A percentile compares a stretch with the other conserved stretches of the same genome.
Conservation (phyloP, 2,797 vertebrate genomes). For the Leontopithecus rosalia region DNA sequence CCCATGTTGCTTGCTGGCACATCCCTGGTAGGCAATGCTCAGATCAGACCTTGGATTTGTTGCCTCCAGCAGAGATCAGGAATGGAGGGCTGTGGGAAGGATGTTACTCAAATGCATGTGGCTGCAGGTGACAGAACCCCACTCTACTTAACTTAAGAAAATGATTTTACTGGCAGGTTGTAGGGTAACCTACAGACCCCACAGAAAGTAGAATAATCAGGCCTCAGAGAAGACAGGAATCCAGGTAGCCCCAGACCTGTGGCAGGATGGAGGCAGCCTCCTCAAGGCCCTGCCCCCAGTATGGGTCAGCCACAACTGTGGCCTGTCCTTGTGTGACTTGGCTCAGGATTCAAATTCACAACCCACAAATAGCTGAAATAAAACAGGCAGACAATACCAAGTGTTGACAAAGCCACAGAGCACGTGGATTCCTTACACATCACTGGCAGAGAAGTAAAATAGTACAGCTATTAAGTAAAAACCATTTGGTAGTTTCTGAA, state of each 20-base stretch:
- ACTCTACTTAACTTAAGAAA: background rate
- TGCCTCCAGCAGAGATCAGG: background rate
- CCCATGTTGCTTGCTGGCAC: background rate
- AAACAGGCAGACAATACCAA: background rate
- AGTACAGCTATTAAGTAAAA: background rate
- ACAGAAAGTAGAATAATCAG: background rate
- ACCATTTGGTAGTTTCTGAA: background rate
- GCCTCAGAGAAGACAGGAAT: background rate
- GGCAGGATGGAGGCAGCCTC: background rate
- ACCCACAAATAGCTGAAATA: background rate
- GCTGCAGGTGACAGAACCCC: background rate
- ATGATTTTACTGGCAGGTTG: background rate
- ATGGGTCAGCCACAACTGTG: background rate
- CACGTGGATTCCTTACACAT: background rate
- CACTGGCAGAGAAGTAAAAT: background rate
- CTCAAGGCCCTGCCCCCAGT: accelerated
- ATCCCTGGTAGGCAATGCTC: background rate
- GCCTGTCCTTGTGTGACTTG: background rate
- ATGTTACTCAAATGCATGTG: background rate
- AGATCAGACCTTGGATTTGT: background rate
- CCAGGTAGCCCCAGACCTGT: background rate
- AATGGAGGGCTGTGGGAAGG: too few species aligned
- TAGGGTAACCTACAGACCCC: background rate
- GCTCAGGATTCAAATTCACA: background rate
- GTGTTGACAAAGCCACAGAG: background rate